Conservation (phyloP, 1,140 invertebrate genomes). For the Aplysia californica region DNA sequence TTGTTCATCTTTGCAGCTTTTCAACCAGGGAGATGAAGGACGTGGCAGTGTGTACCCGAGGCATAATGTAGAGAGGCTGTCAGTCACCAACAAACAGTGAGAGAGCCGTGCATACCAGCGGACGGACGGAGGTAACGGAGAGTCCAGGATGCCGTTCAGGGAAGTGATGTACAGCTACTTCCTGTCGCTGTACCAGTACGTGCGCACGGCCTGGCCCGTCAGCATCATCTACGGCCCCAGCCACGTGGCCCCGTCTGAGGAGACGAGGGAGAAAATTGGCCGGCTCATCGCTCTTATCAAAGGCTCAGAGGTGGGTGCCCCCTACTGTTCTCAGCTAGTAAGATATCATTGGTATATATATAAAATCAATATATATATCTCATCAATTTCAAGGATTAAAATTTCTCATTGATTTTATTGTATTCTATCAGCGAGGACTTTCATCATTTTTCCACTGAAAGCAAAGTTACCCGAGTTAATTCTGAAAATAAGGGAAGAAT, state of each 20-base stretch:
- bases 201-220: conserved; percentile 42
- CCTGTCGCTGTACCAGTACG: conserved; percentile 39
- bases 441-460: conserved; percentile 17
- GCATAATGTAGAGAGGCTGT: no score
- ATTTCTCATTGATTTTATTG: neutral
- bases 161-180: conserved; percentile 38
- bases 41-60: no score
- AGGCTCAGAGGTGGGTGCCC: neutral
- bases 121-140: no score
- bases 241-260: conserved; percentile 33
- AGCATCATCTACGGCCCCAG: conserved; percentile 35
- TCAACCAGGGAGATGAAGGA: no score
- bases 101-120: no score
- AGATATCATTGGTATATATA: neutral
- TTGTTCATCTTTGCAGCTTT: no score
- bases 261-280: conserved; percentile 33
- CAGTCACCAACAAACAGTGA: no score
- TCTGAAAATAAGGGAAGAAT: conserved; percentile 42
- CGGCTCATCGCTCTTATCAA: conserved; percentile 35
- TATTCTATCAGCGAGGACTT: neutral
- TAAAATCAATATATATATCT: no score
- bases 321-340: neutral
- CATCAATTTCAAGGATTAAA: neutral
- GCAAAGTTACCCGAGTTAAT: conserved; percentile 22
- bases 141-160: neutral